phyloP scores from a whole-genome alignment of 1,140 invertebrate genomes.

The Goniozus legneri region DNA sequence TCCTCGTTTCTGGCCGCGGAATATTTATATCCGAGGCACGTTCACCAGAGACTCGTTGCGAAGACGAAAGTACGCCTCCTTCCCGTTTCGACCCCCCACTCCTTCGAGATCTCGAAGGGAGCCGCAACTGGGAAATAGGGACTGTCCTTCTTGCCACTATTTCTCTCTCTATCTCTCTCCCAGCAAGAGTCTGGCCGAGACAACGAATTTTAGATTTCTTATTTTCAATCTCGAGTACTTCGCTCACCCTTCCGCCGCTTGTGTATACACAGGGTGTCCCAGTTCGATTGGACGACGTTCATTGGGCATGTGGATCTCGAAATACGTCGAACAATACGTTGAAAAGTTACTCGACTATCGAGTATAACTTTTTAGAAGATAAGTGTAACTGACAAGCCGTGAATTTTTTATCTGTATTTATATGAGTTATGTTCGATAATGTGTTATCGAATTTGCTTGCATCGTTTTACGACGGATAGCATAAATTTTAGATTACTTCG shows the following conservation, averaged over 20 bases:
- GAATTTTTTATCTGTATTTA: too few relatives aligned
- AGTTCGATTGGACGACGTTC: neutral
- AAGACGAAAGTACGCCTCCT: neutral
- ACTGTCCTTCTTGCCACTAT: neutral
- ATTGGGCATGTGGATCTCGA: too few relatives aligned
- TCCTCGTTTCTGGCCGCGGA: slow-evolving; percentile 4
- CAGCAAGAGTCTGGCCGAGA: neutral
- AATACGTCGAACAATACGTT: too few relatives aligned
- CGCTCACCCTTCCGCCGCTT: neutral
- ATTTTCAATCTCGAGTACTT: neutral
- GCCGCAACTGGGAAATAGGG: neutral
- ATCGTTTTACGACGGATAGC: too few relatives aligned
- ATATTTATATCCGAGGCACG: slow-evolving; percentile 43
- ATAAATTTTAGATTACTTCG: too few relatives aligned
- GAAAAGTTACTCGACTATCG: too few relatives aligned
- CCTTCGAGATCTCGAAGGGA: neutral
- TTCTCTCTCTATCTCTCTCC: too few relatives aligned
- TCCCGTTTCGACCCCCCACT: too few relatives aligned
- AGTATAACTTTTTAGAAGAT: too few relatives aligned
- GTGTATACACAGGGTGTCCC: neutral
- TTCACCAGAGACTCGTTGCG: slow-evolving; percentile 20
- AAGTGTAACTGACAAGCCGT: too few relatives aligned
- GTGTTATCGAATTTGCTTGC: too few relatives aligned
- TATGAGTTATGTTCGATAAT: too few relatives aligned
- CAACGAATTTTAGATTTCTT: neutral